Evolutionary conservation across 2,797 vertebrate species (phyloP).

Genomic region (Parotocinclus haroldoi): DNA sequence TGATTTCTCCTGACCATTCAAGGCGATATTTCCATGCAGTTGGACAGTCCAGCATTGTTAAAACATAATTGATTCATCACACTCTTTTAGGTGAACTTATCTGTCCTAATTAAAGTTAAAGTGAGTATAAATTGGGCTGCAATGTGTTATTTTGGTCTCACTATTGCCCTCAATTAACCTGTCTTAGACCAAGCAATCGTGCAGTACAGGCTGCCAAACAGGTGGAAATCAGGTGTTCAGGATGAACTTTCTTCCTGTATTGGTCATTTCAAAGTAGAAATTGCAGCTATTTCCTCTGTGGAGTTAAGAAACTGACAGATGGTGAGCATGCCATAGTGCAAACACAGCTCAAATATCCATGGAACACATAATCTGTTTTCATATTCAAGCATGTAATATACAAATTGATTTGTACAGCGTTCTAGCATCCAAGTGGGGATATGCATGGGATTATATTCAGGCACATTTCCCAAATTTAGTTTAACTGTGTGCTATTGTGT

Average conservation of each 20-base stretch:
- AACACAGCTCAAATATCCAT: conserved; percentile 11
- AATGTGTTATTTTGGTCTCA: conserved; percentile 53
- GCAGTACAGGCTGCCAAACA: not conserved
- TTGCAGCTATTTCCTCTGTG: not conserved
- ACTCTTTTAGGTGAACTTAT: conserved; percentile 48
- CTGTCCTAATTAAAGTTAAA: conserved; percentile 65
- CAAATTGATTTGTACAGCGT: conserved; percentile 16
- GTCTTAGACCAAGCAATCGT: conserved; percentile 47
- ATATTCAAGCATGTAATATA: conserved; percentile 1
- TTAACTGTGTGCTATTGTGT: conserved; percentile 55
- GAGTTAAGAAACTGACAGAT: conserved; percentile 7
- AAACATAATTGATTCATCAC: conserved; percentile 61
- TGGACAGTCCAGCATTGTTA: conserved; percentile 39
- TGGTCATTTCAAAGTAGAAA: not conserved
- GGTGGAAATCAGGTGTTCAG: not conserved
- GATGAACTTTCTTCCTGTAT: not conserved
- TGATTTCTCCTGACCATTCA: conserved; percentile 51
- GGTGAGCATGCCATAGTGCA: conserved; percentile 1
- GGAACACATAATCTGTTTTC: conserved; percentile 5
- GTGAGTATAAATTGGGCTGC: conserved; percentile 63
- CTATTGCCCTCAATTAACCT: conserved; percentile 57
- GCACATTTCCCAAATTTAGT: conserved; percentile 44
- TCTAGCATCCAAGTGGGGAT: conserved; percentile 14
- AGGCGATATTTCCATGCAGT: conserved; percentile 42
- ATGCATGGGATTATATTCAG: conserved; percentile 49